A percentile compares a stretch with the other conserved stretches of the same genome.
Conservation (phyloP, 2,797 vertebrate genomes). For the Mus caroli region DNA sequence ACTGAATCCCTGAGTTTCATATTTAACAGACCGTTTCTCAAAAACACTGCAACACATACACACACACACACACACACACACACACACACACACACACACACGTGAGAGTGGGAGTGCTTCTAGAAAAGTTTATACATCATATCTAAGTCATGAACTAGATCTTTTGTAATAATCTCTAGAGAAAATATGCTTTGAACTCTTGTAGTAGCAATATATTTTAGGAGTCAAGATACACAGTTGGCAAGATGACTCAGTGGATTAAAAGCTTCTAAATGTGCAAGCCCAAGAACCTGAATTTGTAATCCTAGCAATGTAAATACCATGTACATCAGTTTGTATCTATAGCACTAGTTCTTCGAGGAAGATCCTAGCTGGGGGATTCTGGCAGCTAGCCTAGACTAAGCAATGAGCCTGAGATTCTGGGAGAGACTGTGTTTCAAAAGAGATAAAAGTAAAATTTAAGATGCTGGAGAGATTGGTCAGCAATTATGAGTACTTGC, state of each 20-base stretch:
- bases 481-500: background rate
- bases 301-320: background rate
- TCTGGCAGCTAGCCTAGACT: background rate
- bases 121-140: background rate
- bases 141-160: constrained; percentile 42
- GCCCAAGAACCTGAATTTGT: background rate
- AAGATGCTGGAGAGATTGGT: background rate
- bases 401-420: background rate
- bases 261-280: background rate
- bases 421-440: background rate
- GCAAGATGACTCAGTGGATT: background rate
- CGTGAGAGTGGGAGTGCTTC: background rate
- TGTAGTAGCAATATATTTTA: background rate
- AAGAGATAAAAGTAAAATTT: background rate
- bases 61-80: no score
- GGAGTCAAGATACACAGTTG: background rate
- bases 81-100: no score
- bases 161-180: constrained; percentile 40
- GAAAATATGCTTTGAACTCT: constrained; percentile 6
- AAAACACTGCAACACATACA: accelerated
- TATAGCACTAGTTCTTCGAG: background rate
- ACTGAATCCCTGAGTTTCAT: background rate
- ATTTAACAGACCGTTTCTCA: background rate
- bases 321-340: background rate
- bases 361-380: background rate